Evolutionary conservation across 2,797 vertebrate species (phyloP).

Genomic region (Anisognathus igniventris): DNA sequence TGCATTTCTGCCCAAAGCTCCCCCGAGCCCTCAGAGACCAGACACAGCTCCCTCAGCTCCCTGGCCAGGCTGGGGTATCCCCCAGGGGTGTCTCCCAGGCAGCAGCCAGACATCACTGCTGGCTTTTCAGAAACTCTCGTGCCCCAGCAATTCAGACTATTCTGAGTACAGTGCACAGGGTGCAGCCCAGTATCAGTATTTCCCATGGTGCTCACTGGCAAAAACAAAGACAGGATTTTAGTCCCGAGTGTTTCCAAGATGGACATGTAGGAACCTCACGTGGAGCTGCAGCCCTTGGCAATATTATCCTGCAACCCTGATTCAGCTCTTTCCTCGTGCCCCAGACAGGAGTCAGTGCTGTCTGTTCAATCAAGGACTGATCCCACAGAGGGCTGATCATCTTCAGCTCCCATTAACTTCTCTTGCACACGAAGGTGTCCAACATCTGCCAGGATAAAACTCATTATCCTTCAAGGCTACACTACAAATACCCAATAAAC

Average conservation of each 20-base stretch:
- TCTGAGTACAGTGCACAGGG: background rate
- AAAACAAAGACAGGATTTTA: background rate
- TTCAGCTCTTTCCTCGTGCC: background rate
- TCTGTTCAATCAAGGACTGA: background rate
- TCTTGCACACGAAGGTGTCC: background rate
- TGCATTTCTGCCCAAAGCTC: background rate
- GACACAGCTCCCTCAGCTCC: background rate
- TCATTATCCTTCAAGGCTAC: constrained; percentile 1
- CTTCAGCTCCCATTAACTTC: constrained; percentile 11
- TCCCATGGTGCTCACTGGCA: background rate
- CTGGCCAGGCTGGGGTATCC: fast-evolving
- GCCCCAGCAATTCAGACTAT: background rate
- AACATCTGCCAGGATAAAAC: background rate
- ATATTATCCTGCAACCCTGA: background rate
- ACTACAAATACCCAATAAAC: constrained; percentile 16
- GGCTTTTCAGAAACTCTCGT: background rate
- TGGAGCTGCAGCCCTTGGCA: background rate
- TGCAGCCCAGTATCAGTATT: background rate
- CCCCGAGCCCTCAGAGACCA: fast-evolving
- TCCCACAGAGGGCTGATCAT: background rate
- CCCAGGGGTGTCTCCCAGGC: background rate
- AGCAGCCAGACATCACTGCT: background rate
- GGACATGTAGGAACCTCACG: background rate
- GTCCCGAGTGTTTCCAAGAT: background rate
- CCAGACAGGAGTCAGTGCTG: background rate